Base-by-base conservation (phyloP, 2,113 vertebrate species). In the Silurus glanis region DNA sequence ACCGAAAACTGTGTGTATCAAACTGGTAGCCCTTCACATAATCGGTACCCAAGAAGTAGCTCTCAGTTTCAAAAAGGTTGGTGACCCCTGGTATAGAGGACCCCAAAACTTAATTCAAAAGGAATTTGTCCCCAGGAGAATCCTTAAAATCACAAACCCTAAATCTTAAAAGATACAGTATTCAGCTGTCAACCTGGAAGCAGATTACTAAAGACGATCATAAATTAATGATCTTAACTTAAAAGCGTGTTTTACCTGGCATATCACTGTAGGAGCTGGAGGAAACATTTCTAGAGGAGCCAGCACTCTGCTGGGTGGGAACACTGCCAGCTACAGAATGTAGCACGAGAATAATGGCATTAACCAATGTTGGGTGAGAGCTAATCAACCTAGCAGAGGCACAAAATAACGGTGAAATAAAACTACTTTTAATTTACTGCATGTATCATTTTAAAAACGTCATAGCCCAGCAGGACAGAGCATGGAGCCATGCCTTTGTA, bases 271-370 rank as follows among this genome's bases (percentile, higher is more conserved):
- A 96, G 0, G 96, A 95, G 86, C 93, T 92, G 8, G 96, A 92
- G 58, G 96, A 92, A 86, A 95, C 89, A 88, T 91, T 95, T 5
- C 95, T 92, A 0, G 96, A 95, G 59, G 96, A 94, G 0, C 91
- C 88, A 81, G 95, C 94, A 0, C 94, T 91, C 45, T 94, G 92
- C 0, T 95, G 96, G 47, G 95, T 87, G 0, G 96, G 94, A 5
- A 95, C 93, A 84, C 95, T 95, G 76, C 96, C 95, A 9, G 95
- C 96, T 90, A 97, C 96, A 0, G 96, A 97, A 90, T 97, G 96
- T 75, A 97, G 92, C 59, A 97, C 96, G 75, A 97, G 89, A 56
- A 97, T 91, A 4, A 97, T 96, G 89, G 96, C 96, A 0, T 96
- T 97, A 87, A 97, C 96, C 4, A 97, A 92, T 0, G 96, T 95